Evolutionary conservation across 2,113 vertebrate genomes (phyloP), one percentile per base, ranked within the genome.

Genomic region (Entomyzon cyanotis): DNA sequence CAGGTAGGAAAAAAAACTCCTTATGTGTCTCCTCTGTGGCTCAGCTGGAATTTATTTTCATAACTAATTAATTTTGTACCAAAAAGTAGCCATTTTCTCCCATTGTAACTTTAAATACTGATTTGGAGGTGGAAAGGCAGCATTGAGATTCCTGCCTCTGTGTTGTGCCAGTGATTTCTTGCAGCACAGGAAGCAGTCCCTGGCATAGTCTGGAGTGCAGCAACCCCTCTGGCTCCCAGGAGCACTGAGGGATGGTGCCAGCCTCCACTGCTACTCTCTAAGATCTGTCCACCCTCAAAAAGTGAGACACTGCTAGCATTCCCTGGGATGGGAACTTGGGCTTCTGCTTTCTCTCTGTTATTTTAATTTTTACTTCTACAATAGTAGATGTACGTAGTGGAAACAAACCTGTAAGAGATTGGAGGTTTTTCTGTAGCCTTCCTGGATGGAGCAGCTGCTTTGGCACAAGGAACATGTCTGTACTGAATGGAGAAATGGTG

Each of bases 1-100:
- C 71, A 81, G 82, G 90, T 95, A 80, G 93, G 93, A 88, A 64
- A 95, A 96, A 39, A 39, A 39, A 39, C 39, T 85, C 79, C 80
- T 87, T 44, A 5, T 77, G 85, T 41, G 33, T 74, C 59, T 96
- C 67, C 71, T 94, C 79, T 68, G 4, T 78, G 76, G 41, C 87
- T 88, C 85, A 80, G 85, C 90, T 86, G 76, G 92, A 68, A 87
- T 89, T 90, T 94, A 41, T 92, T 96, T 94, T 90, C 79, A 44
- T 70, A 93, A 64, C 50, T 47, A 77, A 93, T 56, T 70, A 71
- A 96, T 94, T 93, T 63, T 75, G 28, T 86, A 77, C 56, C 62
- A 56, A 67, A 55, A 70, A 77, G 37, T 68, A 88, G 71, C 79
- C 79, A 64, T 94, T 95, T 97, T 94, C 71, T 92, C 64, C 68